These are phyloP conservation scores for Ammodramus savannarum DNA, from an alignment of 2,113 vertebrate genomes.

Conservation along the genomic window DNA sequence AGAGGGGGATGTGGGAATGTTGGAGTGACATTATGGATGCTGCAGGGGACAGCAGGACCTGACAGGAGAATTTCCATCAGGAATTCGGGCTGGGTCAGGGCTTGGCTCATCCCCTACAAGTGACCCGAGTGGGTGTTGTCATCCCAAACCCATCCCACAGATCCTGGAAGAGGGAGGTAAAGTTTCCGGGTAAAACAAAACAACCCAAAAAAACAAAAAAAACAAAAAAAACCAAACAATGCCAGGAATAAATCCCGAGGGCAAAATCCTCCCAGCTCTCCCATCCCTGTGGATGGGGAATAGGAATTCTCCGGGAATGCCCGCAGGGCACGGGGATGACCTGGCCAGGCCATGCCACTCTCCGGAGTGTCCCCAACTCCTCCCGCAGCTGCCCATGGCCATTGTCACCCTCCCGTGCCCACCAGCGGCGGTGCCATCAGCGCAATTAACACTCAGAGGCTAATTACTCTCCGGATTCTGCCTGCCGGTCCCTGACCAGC, in stretches of 20 bases:
- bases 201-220: no score
- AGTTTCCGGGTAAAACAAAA: no score
- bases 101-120: not conserved
- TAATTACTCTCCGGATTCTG: not conserved
- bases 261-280: not conserved
- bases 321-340: no score
- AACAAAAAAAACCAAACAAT: no score
- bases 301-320: not conserved
- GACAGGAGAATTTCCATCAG: fast-evolving
- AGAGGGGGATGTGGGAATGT: not conserved
- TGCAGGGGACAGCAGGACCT: not conserved
- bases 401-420: not conserved
- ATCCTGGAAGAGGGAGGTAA: not conserved
- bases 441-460: not conserved
- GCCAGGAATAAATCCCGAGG: not conserved
- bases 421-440: not conserved
- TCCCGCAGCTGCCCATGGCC: not conserved
- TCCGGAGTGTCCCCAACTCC: not conserved
- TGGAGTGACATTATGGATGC: not conserved
- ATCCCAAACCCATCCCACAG: not conserved
- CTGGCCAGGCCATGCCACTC: not conserved
- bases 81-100: not conserved
- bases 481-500: not conserved
- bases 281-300: not conserved
- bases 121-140: fast-evolving